phyloP scores from a whole-genome alignment of 2,113 vertebrate species.

The Bubo bubo region DNA sequence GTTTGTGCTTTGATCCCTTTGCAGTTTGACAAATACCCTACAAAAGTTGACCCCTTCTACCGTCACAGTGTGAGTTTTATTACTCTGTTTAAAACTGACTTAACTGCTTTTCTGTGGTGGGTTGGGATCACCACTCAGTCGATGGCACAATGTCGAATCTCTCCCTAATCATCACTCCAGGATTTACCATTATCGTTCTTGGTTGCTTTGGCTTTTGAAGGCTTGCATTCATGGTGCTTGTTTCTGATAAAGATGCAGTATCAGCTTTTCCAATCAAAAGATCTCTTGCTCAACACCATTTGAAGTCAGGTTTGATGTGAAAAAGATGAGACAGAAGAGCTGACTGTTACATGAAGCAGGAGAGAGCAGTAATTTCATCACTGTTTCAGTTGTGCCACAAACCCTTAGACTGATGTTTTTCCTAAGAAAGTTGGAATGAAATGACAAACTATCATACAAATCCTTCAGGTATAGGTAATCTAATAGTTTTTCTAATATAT shows the following conservation, averaged over 20 bases:
- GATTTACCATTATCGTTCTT: slow-evolving; percentile 66
- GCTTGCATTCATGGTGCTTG: slow-evolving; percentile 72
- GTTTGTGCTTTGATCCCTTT: slow-evolving; percentile 89
- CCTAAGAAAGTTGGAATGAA: slow-evolving; percentile 31
- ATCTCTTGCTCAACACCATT: slow-evolving; percentile 36
- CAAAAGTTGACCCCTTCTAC: slow-evolving; percentile 99
- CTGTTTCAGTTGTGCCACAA: slow-evolving; percentile 9
- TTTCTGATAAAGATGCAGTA: slow-evolving; percentile 78
- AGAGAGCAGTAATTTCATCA: not conserved
- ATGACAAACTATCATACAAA: slow-evolving; percentile 35
- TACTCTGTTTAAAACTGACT: slow-evolving; percentile 63
- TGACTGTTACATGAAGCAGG: not conserved
- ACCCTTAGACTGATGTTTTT: slow-evolving; percentile 31
- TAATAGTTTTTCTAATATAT: slow-evolving; percentile 32
- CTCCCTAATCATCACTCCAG: slow-evolving; percentile 66
- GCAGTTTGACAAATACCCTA: slow-evolving; percentile 99
- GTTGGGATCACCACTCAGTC: slow-evolving; percentile 59
- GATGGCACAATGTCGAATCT: slow-evolving; percentile 41
- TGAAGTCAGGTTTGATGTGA: slow-evolving; percentile 19
- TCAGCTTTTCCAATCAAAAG: slow-evolving; percentile 76
- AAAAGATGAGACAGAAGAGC: slow-evolving; percentile 16
- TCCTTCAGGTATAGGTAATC: slow-evolving; percentile 50
- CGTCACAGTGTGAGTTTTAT: slow-evolving; percentile 96
- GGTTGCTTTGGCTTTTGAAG: slow-evolving; percentile 63
- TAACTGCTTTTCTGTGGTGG: slow-evolving; percentile 68